phyloP scores from a whole-genome alignment of 2,113 vertebrate species.

The Tricholaema leucomelas region DNA sequence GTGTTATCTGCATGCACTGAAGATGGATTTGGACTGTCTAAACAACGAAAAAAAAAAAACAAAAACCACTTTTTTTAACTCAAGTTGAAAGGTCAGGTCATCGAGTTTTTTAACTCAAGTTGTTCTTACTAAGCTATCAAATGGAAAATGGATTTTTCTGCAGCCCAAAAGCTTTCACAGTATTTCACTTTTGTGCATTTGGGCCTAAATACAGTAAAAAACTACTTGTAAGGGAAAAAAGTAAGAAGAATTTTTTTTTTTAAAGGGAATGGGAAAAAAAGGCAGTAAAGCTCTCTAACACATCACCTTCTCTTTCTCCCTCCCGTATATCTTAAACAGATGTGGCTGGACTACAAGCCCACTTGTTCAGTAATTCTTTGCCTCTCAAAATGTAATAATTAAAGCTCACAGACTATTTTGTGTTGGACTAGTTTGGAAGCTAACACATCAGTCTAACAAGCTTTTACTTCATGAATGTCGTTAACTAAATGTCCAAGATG shows the following conservation, averaged over 20 bases:
- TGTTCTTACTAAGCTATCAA: neutral
- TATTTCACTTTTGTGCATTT: neutral
- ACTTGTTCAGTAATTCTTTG: neutral
- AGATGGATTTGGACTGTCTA: neutral
- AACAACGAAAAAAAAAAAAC: accelerated
- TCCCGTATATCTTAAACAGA: accelerated
- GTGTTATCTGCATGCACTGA: neutral
- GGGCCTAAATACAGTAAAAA: neutral
- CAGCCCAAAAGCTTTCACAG: neutral
- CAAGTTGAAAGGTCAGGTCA: no score
- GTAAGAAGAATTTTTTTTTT: no score
- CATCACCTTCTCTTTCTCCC: neutral
- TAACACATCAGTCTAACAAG: neutral
- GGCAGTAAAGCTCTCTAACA: neutral
- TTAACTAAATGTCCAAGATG: neutral
- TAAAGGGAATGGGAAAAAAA: neutral
- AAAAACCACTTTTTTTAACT: no score
- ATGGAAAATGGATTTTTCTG: neutral
- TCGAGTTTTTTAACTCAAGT: neutral
- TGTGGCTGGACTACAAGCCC: neutral
- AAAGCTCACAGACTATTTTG: neutral
- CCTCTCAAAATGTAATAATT: neutral
- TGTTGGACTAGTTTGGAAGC: neutral
- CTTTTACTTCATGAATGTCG: neutral
- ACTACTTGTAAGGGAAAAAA: neutral